phyloP scores from a whole-genome alignment of 2,113 vertebrate genomes.

The Chionomys nivalis region DNA sequence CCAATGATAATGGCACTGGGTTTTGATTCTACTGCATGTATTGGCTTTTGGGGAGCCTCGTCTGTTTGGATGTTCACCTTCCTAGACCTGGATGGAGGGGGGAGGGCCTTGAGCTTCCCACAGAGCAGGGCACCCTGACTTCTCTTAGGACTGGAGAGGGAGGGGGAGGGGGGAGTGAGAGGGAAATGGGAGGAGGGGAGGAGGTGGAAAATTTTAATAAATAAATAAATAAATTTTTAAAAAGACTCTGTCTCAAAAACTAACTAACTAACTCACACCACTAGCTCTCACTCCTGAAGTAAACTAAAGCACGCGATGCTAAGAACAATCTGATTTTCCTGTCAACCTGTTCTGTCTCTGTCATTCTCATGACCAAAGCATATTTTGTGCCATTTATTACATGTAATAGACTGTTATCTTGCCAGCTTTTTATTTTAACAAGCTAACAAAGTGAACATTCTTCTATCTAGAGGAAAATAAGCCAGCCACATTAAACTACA shows the following conservation, averaged over 20 bases:
- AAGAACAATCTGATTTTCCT: not conserved
- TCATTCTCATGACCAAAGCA: constrained; percentile 2
- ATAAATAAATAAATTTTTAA: too few relatives aligned
- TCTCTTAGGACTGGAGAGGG: too few relatives aligned
- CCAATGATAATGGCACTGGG: too few relatives aligned
- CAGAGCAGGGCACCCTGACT: too few relatives aligned
- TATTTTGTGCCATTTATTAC: constrained; percentile 44
- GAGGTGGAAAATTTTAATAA: too few relatives aligned
- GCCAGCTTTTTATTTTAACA: constrained; percentile 57
- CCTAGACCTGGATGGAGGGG: too few relatives aligned
- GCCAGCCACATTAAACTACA: not conserved
- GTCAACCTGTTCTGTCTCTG: not conserved
- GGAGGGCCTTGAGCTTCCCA: too few relatives aligned
- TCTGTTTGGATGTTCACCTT: too few relatives aligned
- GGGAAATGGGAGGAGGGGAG: too few relatives aligned
- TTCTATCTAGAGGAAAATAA: constrained; percentile 5
- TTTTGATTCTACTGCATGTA: too few relatives aligned
- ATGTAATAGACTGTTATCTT: constrained; percentile 41
- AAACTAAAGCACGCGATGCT: not conserved
- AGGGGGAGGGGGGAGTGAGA: too few relatives aligned
- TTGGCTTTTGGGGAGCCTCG: too few relatives aligned
- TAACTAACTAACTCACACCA: not conserved
- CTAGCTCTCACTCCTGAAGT: not conserved
- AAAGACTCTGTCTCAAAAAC: not conserved
- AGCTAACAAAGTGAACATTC: constrained; percentile 9